A percentile compares a stretch with the other conserved stretches of the same genome.
phyloP scores from a whole-genome alignment of 2,797 vertebrate species.

The Periophthalmus magnuspinnatus region DNA sequence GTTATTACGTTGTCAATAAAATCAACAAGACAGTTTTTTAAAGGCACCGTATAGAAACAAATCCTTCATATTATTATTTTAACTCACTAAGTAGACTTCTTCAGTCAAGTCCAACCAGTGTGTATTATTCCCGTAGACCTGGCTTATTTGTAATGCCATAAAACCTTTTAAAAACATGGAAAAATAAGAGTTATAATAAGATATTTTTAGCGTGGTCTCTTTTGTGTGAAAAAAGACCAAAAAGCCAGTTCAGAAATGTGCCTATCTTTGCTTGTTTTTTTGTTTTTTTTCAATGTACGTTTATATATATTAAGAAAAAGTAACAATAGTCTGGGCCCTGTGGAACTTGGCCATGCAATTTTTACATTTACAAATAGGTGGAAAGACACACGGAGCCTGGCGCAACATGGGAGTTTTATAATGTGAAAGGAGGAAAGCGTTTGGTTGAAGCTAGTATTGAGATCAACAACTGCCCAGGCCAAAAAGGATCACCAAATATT shows the following conservation, averaged over 20 bases:
- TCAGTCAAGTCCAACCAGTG: conserved; percentile 19
- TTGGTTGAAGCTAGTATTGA: conserved; percentile 15
- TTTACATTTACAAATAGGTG: conserved; percentile 78
- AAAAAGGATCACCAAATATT: conserved; percentile 3
- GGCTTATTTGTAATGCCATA: conserved; percentile 25
- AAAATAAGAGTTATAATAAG: neutral
- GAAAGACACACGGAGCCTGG: conserved; percentile 85
- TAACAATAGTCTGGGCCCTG: conserved; percentile 74
- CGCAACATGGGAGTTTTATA: conserved; percentile 81
- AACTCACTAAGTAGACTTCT: conserved; percentile 48
- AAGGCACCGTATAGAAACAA: conserved; percentile 99
- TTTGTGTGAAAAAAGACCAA: conserved; percentile 35
- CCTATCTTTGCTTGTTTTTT: conserved; percentile 68
- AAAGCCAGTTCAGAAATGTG: conserved; percentile 39
- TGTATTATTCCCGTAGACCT: conserved; percentile 22
- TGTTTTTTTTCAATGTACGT: conserved; percentile 52
- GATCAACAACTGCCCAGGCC: conserved; percentile 8
- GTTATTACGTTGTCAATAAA: conserved; percentile 78
- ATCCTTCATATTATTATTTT: conserved; percentile 85
- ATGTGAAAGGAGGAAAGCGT: conserved; percentile 22
- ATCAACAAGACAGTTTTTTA: conserved; percentile 86
- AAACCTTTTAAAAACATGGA: conserved; percentile 33
- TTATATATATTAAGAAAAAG: conserved; percentile 51
- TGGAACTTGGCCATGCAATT: conserved; percentile 92
- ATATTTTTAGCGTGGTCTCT: conserved; percentile 29